Evolutionary conservation across 1,140 invertebrate genomes (phyloP), one percentile per base, ranked within the genome.

Genomic region (Arion vulgaris): DNA sequence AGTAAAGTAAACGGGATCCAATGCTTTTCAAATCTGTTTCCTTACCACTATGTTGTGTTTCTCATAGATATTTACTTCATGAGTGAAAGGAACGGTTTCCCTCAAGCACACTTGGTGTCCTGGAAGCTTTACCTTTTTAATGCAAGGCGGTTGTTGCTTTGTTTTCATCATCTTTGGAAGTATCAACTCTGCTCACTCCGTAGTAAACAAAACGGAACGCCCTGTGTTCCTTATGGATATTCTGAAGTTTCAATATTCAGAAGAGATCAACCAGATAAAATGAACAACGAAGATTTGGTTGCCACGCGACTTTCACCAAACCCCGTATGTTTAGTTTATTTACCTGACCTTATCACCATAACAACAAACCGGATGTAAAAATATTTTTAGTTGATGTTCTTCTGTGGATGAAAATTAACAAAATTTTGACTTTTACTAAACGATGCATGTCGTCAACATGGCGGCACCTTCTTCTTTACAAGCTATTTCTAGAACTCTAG

Each of bases 121-220:
- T 73, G 69, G 69, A 13, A 45, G 68, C 74, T 81, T 81, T 81
- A 81, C 80, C 80, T 81, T 81, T 28, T 81, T 81, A 19, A 41
- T 36, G 62, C 80, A 81, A 26, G 36, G 17, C 36, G 9, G 41
- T 45, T 72, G 71, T 17, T 81, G 69, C 71, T 41, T 74, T 57
- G 80, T 74, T 81, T 81, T 81, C 80, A 81, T 81, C 80, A 81
- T 81, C 71, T 81, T 81, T 23, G 26, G 32, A 19, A 49, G 41
- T 26, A n/a, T 66, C 62, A 23, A 17, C 17, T 66, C 62, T 32
- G 62, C 26, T 45, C 23, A 45, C 41, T 39, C 23, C 2, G 39
- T 39, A 73, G 41, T 73, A 39, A 73, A 41, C 71, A 73, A 38
- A 73, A 73, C 41, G 13, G 1, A 26, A 5, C 71, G 0, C 71